Base-by-base conservation (phyloP, 2,113 vertebrate species). In the Lagopus leucura region DNA sequence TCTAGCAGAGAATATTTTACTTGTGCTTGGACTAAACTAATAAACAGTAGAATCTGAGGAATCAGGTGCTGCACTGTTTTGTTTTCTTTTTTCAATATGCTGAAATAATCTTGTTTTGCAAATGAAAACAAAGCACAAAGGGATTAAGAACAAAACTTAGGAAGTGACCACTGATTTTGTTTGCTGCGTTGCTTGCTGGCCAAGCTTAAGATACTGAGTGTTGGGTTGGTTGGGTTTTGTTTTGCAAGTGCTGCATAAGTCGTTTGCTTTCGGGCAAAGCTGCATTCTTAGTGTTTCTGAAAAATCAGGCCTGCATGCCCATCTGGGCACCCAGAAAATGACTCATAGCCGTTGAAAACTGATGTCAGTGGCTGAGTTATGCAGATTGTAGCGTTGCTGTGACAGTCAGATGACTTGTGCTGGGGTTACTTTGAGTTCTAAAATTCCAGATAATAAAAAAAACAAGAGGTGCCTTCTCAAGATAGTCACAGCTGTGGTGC, bases 91-190 rank as follows among this genome's bases (percentile, higher is more conserved):
- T 16, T 25, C 10, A 16, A 54, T 71, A 74, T 27, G 25, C 65
- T 88, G 87, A 82, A 94, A 85, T 95, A 85, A 93, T 85, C 83
- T 89, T 94, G 81, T 70, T 93, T 94, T 94, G 72, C 67, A 82
- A 82, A 91, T 89, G 69, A 73, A 89, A 95, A 92, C 93, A 95
- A 94, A 95, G 81, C 86, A 95, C 84, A 95, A 94, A 93, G 64
- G 63, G 70, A 30, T 82, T 72, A 70, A 93, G 89, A 93, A 87
- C 54, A 89, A 75, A 95, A 82, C 64, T 93, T 94, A 86, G 92
- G 89, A 95, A 95, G 36, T 10, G 66, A 92, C 88, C 86, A 92
- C 81, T 85, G 94, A 77, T 91, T 89, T 92, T 94, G 80, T 92
- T 96, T 96, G 92, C 90, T 91, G 54, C 92, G 71, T 18, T 94